Base-by-base conservation (phyloP, 2,888 invertebrate genomes). In the Automeris io region DNA sequence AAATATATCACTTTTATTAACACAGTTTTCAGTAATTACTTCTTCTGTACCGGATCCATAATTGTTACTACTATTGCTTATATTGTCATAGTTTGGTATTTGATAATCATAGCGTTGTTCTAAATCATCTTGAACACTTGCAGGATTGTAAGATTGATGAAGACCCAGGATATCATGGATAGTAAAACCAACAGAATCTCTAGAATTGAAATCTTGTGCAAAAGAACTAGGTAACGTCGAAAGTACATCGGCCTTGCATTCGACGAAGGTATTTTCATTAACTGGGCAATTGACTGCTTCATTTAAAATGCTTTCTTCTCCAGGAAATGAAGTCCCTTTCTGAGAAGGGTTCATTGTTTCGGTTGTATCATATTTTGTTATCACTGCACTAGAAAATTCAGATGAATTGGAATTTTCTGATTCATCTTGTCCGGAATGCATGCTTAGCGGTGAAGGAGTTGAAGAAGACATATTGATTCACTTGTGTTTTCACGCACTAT, bases 91-190 rank as follows among this genome's bases (percentile, higher is more conserved):
- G 41, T 72, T 72, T 9, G 71, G 59, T 49, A 80, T 67, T 43
- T 76, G 76, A 40, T 83, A 83, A 25, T 77, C 78, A 45, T 77
- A 78, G 63, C 71, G 65, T n/a, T 68, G 44, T 41, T 73, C 74
- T 34, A 76, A 46, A 2, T 65, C 62, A 18, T 76, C 78, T 46
- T 73, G 75, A 38, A 43, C 25, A 39, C 51, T 63, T 2, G 47
- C 39, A 18, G 63, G 45, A 39, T 60, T 70, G 37, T 80, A 86
- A 0, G 77, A 54, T 41, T 86, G 86, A 18, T 82, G 73, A 1
- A 87, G 50, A 3, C 87, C 87, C 18, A 87, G 74, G 32, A 87
- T 87, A 33, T 87, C 87, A 34, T 87, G 87, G 37, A 87, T 87
- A 40, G 80, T 87, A 48, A 87, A 87, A 24, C 82, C 79, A 1